These are phyloP conservation scores for Eudyptes chrysolophus DNA, from an alignment of 2,113 vertebrate genomes.

Conservation along the genomic window DNA sequence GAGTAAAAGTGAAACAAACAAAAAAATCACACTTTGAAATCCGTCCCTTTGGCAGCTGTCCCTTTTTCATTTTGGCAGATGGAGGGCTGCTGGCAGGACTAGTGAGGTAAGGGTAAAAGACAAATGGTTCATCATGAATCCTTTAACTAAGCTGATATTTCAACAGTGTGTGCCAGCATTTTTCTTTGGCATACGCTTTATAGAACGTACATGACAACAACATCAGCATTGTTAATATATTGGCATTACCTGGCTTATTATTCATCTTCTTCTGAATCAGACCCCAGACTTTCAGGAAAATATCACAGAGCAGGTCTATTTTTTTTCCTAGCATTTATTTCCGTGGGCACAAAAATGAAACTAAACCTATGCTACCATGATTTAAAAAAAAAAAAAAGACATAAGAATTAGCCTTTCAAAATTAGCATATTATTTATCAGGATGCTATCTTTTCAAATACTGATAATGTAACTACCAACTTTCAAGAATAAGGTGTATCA, in stretches of 20 bases:
- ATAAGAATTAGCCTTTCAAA: not conserved
- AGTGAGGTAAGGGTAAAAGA: conserved; percentile 67
- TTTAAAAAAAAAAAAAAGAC: not conserved
- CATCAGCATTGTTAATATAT: conserved; percentile 59
- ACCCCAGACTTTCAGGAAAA: conserved; percentile 14
- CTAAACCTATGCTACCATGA: not conserved
- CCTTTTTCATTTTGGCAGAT: conserved; percentile 60
- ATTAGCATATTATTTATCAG: not conserved
- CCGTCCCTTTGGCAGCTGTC: conserved; percentile 53
- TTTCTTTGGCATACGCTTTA: conserved; percentile 54
- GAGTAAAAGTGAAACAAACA: conserved; percentile 28
- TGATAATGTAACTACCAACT: not conserved
- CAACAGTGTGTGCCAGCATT: conserved; percentile 48
- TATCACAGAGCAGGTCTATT: not conserved
- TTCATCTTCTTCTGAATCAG: conserved; percentile 26
- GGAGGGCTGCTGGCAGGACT: conserved; percentile 46
- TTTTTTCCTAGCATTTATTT: not conserved
- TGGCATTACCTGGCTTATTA: conserved; percentile 60
- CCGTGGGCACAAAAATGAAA: not conserved
- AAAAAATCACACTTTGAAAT: conserved; percentile 39
- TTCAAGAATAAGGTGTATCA: not conserved
- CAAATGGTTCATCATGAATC: conserved; percentile 67
- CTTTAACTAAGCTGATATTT: conserved; percentile 73
- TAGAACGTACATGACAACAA: conserved; percentile 25
- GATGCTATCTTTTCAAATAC: not conserved